A percentile compares a stretch with the other conserved stretches of the same genome.
Conservation (phyloP, 1,140 invertebrate genomes). For the Cardiocondyla obscurior region DNA sequence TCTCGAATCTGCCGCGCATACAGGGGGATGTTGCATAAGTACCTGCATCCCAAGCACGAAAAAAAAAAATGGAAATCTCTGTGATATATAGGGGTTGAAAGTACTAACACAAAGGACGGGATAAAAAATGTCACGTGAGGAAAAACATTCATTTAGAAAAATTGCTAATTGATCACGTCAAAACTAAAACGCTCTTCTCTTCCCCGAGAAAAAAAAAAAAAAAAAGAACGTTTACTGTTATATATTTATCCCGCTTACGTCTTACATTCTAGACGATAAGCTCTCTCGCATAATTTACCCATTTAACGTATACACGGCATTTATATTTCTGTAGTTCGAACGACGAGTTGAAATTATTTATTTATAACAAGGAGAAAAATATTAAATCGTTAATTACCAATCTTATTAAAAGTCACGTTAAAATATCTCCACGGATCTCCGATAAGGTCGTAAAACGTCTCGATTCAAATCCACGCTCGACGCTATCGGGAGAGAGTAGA, state of each 20-base stretch:
- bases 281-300: neutral
- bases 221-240: neutral
- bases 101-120: neutral
- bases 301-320: neutral
- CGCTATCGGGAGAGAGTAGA: constrained; percentile 23
- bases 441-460: constrained; percentile 39
- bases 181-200: neutral
- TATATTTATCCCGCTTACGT: neutral
- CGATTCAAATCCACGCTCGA: constrained; percentile 42
- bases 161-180: neutral
- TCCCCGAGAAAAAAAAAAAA: neutral
- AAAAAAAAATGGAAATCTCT: constrained; percentile 15
- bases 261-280: neutral
- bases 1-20: constrained; percentile 2
- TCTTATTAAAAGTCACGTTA: neutral
- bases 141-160: neutral
- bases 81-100: neutral
- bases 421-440: neutral
- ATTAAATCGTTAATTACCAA: constrained; percentile 8
- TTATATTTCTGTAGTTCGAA: neutral
- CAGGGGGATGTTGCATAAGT: constrained; percentile 25
- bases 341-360: neutral
- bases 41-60: neutral
- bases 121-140: neutral
- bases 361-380: neutral